Conservation (phyloP, 2,113 vertebrate species). For the Ptilonorhynchus violaceus region DNA sequence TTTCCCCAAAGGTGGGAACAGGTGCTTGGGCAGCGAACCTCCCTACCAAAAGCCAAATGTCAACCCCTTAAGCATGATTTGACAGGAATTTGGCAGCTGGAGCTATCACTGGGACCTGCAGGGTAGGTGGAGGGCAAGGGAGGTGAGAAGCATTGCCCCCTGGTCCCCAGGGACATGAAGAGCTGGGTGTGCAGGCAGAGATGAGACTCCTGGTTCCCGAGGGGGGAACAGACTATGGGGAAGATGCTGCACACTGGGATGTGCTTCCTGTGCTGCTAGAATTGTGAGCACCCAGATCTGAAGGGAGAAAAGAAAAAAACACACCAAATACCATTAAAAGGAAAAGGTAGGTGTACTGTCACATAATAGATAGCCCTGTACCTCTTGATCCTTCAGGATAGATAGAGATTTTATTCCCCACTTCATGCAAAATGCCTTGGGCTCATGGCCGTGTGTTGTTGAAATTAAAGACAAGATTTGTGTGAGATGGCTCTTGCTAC, state of each 20-base stretch:
- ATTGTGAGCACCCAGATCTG: background rate
- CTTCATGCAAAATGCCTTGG: background rate
- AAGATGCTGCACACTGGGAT: background rate
- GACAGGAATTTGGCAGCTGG: background rate
- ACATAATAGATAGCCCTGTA: background rate
- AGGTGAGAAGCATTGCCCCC: accelerated
- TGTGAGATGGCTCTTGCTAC: background rate
- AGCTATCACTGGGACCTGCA: background rate
- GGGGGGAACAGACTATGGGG: accelerated
- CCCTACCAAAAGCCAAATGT: background rate
- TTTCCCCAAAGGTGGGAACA: background rate
- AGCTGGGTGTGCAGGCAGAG: accelerated
- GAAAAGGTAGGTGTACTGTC: background rate
- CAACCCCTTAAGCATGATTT: background rate
- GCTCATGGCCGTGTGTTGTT: background rate
- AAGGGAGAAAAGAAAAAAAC: background rate
- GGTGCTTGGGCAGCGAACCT: background rate
- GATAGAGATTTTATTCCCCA: background rate
- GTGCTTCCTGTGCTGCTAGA: background rate
- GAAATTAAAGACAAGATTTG: background rate
- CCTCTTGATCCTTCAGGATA: background rate
- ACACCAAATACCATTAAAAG: background rate
- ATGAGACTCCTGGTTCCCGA: background rate
- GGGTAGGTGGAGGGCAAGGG: background rate
- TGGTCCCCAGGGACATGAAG: background rate